A percentile compares a stretch with the other conserved stretches of the same genome.
Evolutionary conservation across 2,113 vertebrate species (phyloP).

Genomic region (Charina bottae): DNA sequence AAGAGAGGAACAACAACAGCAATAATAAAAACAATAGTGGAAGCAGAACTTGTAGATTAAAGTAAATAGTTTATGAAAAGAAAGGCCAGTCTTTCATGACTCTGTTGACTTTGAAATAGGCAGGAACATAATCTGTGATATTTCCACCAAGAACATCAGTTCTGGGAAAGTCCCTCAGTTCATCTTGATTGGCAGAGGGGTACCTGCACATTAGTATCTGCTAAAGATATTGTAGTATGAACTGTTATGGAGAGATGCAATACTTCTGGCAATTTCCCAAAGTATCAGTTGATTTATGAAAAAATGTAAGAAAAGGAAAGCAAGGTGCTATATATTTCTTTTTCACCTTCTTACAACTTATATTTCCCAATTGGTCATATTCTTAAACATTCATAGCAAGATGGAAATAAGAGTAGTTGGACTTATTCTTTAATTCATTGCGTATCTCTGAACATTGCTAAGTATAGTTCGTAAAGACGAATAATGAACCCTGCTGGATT

Average conservation of each 20-base stretch:
- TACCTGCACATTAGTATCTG: neutral
- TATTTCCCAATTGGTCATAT: neutral
- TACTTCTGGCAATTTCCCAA: neutral
- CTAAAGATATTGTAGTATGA: neutral
- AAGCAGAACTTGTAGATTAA: neutral
- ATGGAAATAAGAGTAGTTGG: neutral
- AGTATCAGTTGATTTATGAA: slow-evolving; percentile 10
- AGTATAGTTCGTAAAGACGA: slow-evolving; percentile 16
- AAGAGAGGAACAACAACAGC: neutral
- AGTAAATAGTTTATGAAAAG: neutral
- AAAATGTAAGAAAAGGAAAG: neutral
- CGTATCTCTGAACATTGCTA: slow-evolving; percentile 20
- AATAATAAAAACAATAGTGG: neutral
- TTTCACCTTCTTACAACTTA: neutral
- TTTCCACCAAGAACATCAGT: neutral
- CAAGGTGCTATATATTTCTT: neutral
- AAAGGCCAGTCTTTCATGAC: neutral
- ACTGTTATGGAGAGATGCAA: neutral
- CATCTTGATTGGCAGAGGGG: neutral
- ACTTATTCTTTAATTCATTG: slow-evolving; percentile 11
- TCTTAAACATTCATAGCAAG: slow-evolving; percentile 4
- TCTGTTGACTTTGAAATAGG: neutral
- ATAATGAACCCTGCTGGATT: neutral
- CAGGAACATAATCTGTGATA: neutral
- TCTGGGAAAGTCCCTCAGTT: neutral